phyloP scores from a whole-genome alignment of 2,797 vertebrate species.

The Lates japonicus region DNA sequence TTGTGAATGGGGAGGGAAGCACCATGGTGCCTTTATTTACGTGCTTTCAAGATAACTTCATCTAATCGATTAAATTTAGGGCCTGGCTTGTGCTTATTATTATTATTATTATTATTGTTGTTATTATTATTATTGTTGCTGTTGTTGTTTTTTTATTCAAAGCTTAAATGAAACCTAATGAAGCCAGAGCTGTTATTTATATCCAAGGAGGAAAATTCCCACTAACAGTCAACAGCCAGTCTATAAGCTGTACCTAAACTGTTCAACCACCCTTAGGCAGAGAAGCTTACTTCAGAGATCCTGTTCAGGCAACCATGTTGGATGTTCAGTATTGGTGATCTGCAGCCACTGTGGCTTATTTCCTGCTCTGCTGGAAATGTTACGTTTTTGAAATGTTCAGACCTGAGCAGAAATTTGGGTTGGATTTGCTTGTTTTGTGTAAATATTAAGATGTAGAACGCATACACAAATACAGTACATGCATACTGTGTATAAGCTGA shows the following conservation, averaged over 20 bases:
- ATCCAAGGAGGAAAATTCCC: not conserved
- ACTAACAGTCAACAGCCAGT: not conserved
- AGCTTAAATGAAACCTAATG: constrained; percentile 2
- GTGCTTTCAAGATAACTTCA: constrained; percentile 10
- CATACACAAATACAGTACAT: not conserved
- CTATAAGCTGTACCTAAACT: not conserved
- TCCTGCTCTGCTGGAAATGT: constrained; percentile 16
- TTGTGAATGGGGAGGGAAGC: constrained; percentile 62
- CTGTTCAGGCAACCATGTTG: not conserved
- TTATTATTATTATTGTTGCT: too few relatives aligned
- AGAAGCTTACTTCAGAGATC: not conserved
- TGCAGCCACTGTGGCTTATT: too few relatives aligned
- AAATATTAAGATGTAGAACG: constrained; percentile 1
- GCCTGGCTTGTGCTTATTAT: not conserved
- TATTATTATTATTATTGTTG: not conserved
- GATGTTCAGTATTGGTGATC: not conserved
- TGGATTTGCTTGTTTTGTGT: not conserved
- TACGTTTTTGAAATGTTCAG: constrained; percentile 3
- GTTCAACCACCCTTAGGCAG: not conserved
- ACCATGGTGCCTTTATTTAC: constrained; percentile 51
- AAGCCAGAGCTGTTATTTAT: not conserved
- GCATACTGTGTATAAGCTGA: not conserved
- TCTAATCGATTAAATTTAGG: not conserved
- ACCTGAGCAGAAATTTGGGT: not conserved
- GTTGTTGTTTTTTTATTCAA: not conserved